Conservation (phyloP, 1,140 invertebrate species). For the Acyrthosiphon pisum region DNA sequence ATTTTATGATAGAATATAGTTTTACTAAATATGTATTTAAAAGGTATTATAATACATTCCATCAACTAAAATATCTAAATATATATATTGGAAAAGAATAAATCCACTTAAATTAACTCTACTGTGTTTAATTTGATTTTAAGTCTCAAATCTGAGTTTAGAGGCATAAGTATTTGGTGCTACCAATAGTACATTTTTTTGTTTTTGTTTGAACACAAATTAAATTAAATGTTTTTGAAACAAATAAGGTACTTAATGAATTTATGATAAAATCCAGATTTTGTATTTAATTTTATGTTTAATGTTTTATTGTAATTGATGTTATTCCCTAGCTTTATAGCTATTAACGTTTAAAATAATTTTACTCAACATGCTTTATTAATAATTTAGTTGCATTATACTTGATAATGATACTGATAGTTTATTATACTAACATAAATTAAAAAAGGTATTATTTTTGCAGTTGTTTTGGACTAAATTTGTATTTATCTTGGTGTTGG, state of each 20-base stretch:
- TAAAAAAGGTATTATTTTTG: neutral
- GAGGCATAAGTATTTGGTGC: neutral
- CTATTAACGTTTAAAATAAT: neutral
- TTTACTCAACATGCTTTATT: slow-evolving; percentile 37
- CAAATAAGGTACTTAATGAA: neutral
- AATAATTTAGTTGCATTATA: slow-evolving; percentile 4
- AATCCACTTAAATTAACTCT: neutral
- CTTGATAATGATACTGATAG: neutral
- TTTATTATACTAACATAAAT: slow-evolving; percentile 30
- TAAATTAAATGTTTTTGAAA: neutral
- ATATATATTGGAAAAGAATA: neutral
- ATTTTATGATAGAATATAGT: neutral
- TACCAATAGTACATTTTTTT: neutral
- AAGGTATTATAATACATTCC: neutral
- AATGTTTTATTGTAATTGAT: neutral
- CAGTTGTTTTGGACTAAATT: neutral
- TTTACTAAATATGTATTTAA: neutral
- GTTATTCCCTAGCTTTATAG: neutral
- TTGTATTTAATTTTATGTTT: neutral
- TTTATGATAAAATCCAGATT: neutral
- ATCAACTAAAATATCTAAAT: neutral
- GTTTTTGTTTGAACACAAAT: neutral
- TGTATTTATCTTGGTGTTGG: slow-evolving; percentile 36
- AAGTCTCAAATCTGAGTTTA: neutral
- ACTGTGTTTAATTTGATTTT: neutral